A percentile compares a stretch with the other conserved stretches of the same genome.
Conservation (phyloP, 1,140 invertebrate species). For the Macrobrachium rosenbergii region DNA sequence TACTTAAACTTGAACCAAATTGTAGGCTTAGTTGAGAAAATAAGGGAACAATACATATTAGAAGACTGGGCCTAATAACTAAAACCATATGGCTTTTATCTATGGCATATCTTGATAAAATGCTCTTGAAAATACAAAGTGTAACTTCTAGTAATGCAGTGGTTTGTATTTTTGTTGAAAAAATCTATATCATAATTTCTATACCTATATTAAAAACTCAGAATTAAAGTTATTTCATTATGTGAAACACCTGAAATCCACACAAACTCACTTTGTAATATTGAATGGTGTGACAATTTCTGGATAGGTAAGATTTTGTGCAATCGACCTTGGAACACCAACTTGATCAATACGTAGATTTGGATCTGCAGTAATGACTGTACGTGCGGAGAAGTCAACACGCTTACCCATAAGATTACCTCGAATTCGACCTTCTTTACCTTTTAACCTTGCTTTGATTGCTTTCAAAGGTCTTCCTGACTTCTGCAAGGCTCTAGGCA, state of each 20-base stretch:
- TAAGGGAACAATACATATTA: no score
- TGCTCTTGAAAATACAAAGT: no score
- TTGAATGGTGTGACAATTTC: constrained; percentile 99
- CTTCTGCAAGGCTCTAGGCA: constrained; percentile 98
- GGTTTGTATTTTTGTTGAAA: no score
- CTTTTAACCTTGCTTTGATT: constrained; percentile 84
- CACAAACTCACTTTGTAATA: constrained; percentile 82
- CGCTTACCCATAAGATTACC: constrained; percentile 99
- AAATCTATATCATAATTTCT: no score
- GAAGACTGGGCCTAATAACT: no score
- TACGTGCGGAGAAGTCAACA: constrained; percentile 99
- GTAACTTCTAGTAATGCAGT: no score
- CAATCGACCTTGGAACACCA: constrained; percentile 97
- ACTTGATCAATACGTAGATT: constrained; percentile 99
- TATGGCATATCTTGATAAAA: no score
- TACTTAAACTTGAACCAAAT: no score
- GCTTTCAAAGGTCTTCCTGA: constrained; percentile 98
- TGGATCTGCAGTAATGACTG: constrained; percentile 99
- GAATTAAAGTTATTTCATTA: background rate
- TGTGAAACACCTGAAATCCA: background rate
- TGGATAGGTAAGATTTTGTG: constrained; percentile 99
- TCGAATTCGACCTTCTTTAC: constrained; percentile 97
- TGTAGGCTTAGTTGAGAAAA: no score
- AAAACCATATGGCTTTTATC: no score
- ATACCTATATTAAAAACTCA: background rate